Evolutionary conservation across 53 echinoderm and acorn worm species (phyloP).

Genomic region (Henricia sp.): DNA sequence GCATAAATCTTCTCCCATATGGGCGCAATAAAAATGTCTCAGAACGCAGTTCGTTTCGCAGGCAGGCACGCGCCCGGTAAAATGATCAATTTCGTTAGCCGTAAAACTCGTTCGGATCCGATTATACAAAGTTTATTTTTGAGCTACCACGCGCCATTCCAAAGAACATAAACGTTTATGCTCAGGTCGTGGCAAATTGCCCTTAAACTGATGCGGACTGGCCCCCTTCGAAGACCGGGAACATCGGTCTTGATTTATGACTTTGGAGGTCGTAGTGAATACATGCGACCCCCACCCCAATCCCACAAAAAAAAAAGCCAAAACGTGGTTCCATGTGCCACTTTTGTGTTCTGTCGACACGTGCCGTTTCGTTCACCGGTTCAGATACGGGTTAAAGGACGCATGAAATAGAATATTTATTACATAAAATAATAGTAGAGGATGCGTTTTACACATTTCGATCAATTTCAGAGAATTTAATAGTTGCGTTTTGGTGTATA

Average conservation of each 20-base stretch:
- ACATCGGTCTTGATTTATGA: constrained; percentile 37
- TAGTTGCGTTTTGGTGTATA: no score
- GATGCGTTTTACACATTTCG: no score
- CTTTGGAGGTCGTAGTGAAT: no score
- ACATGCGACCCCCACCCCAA: no score
- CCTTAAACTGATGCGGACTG: background rate
- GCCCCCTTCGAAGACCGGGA: background rate
- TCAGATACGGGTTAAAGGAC: no score
- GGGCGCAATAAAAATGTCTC: constrained; percentile 21
- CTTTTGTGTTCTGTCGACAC: no score
- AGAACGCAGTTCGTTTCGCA: background rate
- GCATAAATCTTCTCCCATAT: constrained; percentile 6
- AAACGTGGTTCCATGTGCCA: no score
- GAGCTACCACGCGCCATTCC: background rate
- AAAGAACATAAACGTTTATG: constrained; percentile 58
- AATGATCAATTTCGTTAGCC: constrained; percentile 22
- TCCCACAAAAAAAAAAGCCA: no score
- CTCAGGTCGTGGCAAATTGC: background rate
- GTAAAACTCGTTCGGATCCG: constrained; percentile 25
- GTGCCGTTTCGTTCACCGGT: no score
- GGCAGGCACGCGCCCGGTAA: constrained; percentile 30
- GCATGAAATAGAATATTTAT: no score
- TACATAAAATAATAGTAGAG: no score
- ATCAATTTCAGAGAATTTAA: no score
- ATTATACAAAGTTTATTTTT: constrained; percentile 36